Base-by-base conservation (phyloP, 2,797 vertebrate genomes). In the Protonibea diacanthus region DNA sequence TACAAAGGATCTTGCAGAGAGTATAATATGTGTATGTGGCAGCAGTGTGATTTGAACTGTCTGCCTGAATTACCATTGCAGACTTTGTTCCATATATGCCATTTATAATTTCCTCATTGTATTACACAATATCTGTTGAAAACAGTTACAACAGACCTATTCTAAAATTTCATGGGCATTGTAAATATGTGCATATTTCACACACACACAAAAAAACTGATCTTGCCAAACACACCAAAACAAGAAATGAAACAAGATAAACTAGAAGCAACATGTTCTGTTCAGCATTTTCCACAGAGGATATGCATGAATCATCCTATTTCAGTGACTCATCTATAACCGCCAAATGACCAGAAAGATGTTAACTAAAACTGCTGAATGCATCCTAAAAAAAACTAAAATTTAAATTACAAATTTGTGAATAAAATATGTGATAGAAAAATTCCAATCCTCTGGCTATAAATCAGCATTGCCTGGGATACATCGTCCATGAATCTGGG, bases 171-270 rank as follows among this genome's bases (percentile, higher is more conserved):
- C 10, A 17, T 25, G 2, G 47, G 3, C 5, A 6, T 23, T 53
- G 13, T 25, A 12, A 14, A 7, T 23, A 6, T 59, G 42, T 58
- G 18, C 29, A 18, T 42, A 53, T 27, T 48, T 21, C 18, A 29
- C 25, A 60, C n/a, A n/a, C n/a, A n/a, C n/a, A n/a, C n/a, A 45
- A 66, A 60, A 27, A 25, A 13, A 9, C 9, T 20, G 18, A 29
- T 51, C 42, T 76, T 81, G 63, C 69, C 10, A 73, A 72, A 77
- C 45, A 44, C 20, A 65, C 23, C 47, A 20, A 90, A 86, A 62
- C 21, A 72, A 66, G 88, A 91, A 88, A 1, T 85, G 85, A 90
- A 85, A 91, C 21, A 23, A 23, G 61, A 74, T 2, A 18, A 56
- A 71, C 52, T 55, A 59, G 60, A 86, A 79, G 29, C 27, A 29